Base-by-base conservation (phyloP, 2,113 vertebrate species). In the Brachionichthys hirsutus region DNA sequence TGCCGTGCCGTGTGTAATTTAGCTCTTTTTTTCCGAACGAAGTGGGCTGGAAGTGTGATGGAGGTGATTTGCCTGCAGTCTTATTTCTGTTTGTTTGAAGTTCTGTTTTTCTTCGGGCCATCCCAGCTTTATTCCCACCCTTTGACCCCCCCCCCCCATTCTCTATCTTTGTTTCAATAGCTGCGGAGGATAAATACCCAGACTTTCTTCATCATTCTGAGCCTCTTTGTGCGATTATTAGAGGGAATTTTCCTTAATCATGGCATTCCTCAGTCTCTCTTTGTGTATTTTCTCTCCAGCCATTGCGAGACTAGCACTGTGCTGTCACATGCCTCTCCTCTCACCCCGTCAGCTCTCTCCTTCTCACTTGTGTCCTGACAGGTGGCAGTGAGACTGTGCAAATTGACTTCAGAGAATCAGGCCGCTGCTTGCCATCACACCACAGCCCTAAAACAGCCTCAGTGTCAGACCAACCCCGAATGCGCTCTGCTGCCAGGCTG, bases 401-500 rank as follows among this genome's bases (percentile, higher is more conserved):
- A 85, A 88, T 83, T 85, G 64, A 87, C 77, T 84, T 80, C 49
- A 15, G 63, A 73, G 70, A 86, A 62, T 45, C 56, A 40, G 62
- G 43, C 71, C 50, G 50, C 4, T 18, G 52, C 53, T 63, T 49
- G 36, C 20, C 51, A 34, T 84, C 68, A 55, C 82, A 78, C 62
- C 45, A 19, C 58, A 48, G 42, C 62, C 45, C 62, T 59, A 58
- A 73, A 67, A 50, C 8, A n/a, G 46, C 54, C 13, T 50, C 2
- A 0, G 54, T 53, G 69, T 73, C 73, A 71, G 47, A 77, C 59
- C 18, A 12, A 40, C 62, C 44, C 12, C 55, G 53, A 34, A 55
- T 19, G 19, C 58, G 62, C 66, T 58, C 48, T 42, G 42, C 54
- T 65, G 61, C 52, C 12, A 38, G 6, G 2, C 58, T 47, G 17